Base-by-base conservation (phyloP, 1,140 invertebrate genomes). In the Heliconius hermathena region DNA sequence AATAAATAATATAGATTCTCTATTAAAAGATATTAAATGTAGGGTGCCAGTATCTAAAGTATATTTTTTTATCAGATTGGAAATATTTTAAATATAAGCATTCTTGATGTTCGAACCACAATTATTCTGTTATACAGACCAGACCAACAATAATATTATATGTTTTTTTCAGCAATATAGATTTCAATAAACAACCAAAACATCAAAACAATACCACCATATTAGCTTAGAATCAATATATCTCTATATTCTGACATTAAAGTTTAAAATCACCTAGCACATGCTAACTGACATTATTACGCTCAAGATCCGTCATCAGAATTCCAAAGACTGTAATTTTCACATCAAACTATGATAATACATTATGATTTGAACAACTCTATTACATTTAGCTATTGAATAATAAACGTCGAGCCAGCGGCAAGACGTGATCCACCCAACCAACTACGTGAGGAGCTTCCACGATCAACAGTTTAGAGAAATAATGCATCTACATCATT, bases 351-450 rank as follows among this genome's bases (percentile, higher is more conserved):
- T 83, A 80, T 76, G 75, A 79, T 78, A 85, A 83, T 83, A 83
- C 81, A 84, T 81, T 83, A 80, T 84, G 84, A 84, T 78, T 81
- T 76, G 81, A 89, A 90, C 88, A 88, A 89, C 83, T 89, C 88
- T 88, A 89, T 91, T 87, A 90, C 87, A 85, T 90, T 89, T 89
- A 88, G 84, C 89, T 89, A 90, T 88, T 90, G 90, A 89, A 91
- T 91, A 91, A 91, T 90, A 91, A 90, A 91, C 88, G 87, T 78
- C 83, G 84, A 80, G 82, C 81, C 88, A 85, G 82, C 82, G 84
- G 78, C 81, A 86, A 85, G 87, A 89, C 89, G 89, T 91, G 89
- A 91, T 88, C 87, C 82, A 81, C 83, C 88, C 86, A 74, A 78
- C 76, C 66, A 73, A 36, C 54, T 81, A 90, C 89, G 88, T 90